A percentile compares a stretch with the other conserved stretches of the same genome.
phyloP scores from a whole-genome alignment of 2,888 invertebrate species.

The Schrankia costaestrigalis region DNA sequence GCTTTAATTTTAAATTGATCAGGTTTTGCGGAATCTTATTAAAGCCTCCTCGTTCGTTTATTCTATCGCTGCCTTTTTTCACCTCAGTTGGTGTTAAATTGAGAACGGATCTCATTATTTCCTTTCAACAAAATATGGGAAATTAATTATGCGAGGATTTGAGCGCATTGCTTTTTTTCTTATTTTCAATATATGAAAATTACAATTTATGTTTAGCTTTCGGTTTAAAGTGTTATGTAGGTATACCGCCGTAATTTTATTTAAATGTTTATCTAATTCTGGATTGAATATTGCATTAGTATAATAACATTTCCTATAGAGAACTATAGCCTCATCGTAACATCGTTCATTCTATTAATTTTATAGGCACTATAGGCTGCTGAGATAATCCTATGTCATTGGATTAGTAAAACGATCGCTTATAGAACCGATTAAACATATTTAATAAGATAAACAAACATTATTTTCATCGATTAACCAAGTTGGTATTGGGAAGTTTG shows the following conservation, averaged over 20 bases:
- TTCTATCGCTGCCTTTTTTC: conserved; percentile 54
- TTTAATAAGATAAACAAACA: conserved; percentile 33
- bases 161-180: conserved; percentile 34
- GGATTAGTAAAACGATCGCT: conserved; percentile 24
- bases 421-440: conserved; percentile 22
- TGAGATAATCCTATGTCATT: conserved; percentile 19
- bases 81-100: conserved; percentile 47
- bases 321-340: conserved; percentile 19
- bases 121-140: conserved; percentile 55
- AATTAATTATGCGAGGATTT: conserved; percentile 67
- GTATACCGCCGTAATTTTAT: conserved; percentile 4
- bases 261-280: conserved; percentile 5
- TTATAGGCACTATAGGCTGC: conserved; percentile 17
- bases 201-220: conserved; percentile 2
- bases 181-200: conserved; percentile 16
- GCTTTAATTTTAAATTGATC: conserved; percentile 82
- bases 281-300: conserved; percentile 16
- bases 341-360: conserved; percentile 19
- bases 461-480: conserved; percentile 25
- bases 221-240: conserved; percentile 7
- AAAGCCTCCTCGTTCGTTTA: conserved; percentile 68
- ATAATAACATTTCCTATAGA: conserved; percentile 13
- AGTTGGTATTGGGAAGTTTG: conserved; percentile 35
- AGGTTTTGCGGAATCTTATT: conserved; percentile 74
- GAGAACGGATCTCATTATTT: conserved; percentile 58